A percentile compares a stretch with the other conserved stretches of the same genome.
Conservation (phyloP, 2,797 vertebrate genomes). For the Leuciscus waleckii region DNA sequence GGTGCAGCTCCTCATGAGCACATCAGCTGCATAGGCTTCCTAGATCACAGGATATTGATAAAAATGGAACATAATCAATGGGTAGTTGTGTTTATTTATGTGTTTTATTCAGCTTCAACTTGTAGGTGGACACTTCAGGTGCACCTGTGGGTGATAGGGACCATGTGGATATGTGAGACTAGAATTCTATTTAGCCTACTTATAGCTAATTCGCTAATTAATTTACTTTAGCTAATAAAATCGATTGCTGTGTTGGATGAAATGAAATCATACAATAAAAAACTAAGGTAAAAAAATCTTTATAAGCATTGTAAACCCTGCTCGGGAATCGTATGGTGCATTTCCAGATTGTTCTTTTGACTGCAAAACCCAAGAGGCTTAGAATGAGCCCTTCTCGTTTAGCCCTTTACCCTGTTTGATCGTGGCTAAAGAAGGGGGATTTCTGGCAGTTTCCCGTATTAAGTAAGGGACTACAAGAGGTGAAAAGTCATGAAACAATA, state of each 20-base stretch:
- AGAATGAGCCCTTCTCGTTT: slow-evolving; percentile 9
- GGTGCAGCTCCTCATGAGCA: neutral
- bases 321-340: neutral
- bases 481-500: neutral
- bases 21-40: neutral
- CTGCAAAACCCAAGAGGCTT: slow-evolving; percentile 20
- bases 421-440: neutral
- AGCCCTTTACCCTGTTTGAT: neutral
- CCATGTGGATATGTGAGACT: neutral
- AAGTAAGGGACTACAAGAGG: neutral
- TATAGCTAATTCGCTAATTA: neutral
- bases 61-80: neutral
- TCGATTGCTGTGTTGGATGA: neutral
- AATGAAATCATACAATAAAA: neutral
- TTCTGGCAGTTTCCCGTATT: slow-evolving; percentile 54
- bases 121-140: neutral
- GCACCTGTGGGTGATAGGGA: neutral
- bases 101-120: neutral
- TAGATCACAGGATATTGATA: slow-evolving; percentile 5
- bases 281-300: neutral
- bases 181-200: neutral
- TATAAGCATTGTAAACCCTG: neutral
- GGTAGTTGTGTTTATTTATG: neutral
- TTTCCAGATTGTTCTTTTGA: slow-evolving; percentile 35
- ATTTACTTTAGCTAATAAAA: neutral